A percentile compares a stretch with the other conserved stretches of the same genome.
Conservation (phyloP, 2,888 invertebrate genomes). For the Zaprionus obscuricornis region DNA sequence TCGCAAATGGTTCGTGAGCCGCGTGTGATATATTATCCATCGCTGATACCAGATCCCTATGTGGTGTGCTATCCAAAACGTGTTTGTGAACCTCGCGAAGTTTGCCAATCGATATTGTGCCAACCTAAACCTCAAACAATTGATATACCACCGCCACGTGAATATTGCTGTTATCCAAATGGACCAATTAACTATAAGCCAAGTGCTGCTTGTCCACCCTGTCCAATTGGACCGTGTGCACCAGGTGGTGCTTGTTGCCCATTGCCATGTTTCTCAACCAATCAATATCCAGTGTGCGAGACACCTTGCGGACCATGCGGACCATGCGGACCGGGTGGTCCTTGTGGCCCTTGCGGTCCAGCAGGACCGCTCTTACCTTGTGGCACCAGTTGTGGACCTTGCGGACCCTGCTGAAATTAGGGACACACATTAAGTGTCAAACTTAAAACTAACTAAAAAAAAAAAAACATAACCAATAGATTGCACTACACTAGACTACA, state of each 20-base stretch:
- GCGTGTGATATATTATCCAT: conserved; percentile 79
- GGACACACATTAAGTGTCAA: conserved; percentile 44
- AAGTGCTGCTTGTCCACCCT: conserved; percentile 75
- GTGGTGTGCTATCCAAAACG: conserved; percentile 80
- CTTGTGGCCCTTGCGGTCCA: conserved; percentile 67
- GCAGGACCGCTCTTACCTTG: conserved; percentile 54
- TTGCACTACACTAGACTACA: no score
- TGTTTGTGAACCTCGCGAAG: conserved; percentile 80
- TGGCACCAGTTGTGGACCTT: conserved; percentile 56
- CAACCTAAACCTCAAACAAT: conserved; percentile 81
- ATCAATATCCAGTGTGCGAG: conserved; percentile 71
- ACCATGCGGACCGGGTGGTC: conserved; percentile 56
- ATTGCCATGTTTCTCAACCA: conserved; percentile 71
- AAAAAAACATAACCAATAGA: no score
- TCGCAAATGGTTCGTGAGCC: conserved; percentile 81
- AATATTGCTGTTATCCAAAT: conserved; percentile 80
- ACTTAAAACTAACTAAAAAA: conserved; percentile 11
- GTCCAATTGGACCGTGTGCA: conserved; percentile 66
- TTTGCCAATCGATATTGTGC: conserved; percentile 80
- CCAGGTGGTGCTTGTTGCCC: conserved; percentile 68
- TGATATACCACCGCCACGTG: conserved; percentile 80
- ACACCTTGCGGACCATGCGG: conserved; percentile 59
- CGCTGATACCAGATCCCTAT: conserved; percentile 80
- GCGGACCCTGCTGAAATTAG: conserved; percentile 66
- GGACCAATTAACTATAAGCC: conserved; percentile 78